Evolutionary conservation across 2,888 invertebrate species (phyloP).

Genomic region (Drosophila melanocephala): DNA sequence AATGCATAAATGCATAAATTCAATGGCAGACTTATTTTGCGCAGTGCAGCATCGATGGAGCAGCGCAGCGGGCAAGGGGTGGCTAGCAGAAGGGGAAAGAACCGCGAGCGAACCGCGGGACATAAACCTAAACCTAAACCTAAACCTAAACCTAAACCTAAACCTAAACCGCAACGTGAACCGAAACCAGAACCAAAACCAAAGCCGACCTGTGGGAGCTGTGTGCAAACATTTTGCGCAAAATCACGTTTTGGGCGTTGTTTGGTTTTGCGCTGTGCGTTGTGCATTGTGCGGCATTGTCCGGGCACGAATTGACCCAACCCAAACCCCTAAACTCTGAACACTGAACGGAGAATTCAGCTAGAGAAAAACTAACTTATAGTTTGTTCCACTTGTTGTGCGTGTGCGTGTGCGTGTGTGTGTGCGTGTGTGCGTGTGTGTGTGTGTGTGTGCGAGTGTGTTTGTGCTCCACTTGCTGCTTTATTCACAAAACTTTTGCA

Average conservation of each 20-base stretch:
- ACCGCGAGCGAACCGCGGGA: slow-evolving; percentile 28
- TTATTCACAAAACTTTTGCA: slow-evolving; percentile 55
- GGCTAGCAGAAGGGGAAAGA: not conserved
- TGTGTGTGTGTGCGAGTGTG: slow-evolving; percentile 20
- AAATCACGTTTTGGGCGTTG: slow-evolving; percentile 78
- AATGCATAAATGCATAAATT: too few species aligned
- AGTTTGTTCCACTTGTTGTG: slow-evolving; percentile 70
- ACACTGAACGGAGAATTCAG: slow-evolving; percentile 37
- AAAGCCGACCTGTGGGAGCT: slow-evolving; percentile 55
- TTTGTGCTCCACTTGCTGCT: slow-evolving; percentile 21
- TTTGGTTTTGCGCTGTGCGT: slow-evolving; percentile 68
- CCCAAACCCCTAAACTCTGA: slow-evolving; percentile 40
- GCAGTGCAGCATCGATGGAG: not conserved
- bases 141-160: not conserved
- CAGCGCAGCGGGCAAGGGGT: not conserved
- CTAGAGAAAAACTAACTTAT: slow-evolving; percentile 67
- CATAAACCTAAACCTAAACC: slow-evolving; percentile 34
- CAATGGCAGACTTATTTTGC: not conserved
- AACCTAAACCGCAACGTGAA: slow-evolving; percentile 8
- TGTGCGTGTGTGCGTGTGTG: slow-evolving; percentile 20
- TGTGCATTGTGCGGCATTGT: slow-evolving; percentile 34
- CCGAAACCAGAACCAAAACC: slow-evolving; percentile 30
- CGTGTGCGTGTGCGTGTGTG: slow-evolving; percentile 16
- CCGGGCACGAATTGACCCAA: slow-evolving; percentile 47
- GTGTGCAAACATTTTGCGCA: slow-evolving; percentile 64